A percentile compares a stretch with the other conserved stretches of the same genome.
Conservation (phyloP, 2,113 vertebrate species). For the Myocastor coypus region DNA sequence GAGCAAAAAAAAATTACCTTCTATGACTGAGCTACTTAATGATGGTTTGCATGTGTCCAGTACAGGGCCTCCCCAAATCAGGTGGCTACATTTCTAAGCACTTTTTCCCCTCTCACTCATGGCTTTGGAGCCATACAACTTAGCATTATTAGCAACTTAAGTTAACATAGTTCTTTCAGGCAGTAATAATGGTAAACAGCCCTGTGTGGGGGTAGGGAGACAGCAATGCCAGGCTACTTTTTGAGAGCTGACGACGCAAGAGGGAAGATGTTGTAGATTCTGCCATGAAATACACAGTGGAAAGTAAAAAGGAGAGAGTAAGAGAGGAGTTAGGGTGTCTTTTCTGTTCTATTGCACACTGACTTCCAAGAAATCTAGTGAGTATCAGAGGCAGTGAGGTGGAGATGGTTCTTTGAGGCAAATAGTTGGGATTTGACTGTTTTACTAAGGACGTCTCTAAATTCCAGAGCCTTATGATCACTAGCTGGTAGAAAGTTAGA, state of each 20-base stretch:
- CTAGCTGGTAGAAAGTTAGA: neutral
- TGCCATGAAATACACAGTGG: neutral
- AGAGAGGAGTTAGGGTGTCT: neutral
- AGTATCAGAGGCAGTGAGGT: neutral
- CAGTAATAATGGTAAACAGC: constrained; percentile 20
- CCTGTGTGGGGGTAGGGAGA: neutral
- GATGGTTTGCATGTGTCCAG: neutral
- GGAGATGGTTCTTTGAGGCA: neutral
- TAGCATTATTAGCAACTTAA: constrained; percentile 4
- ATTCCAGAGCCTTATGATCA: neutral
- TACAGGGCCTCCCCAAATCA: neutral
- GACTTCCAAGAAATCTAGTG: neutral
- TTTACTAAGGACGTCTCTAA: neutral
- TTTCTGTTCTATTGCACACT: neutral
- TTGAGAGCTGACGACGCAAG: neutral
- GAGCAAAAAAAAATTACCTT: neutral
- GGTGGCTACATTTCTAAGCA: neutral
- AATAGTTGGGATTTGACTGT: neutral
- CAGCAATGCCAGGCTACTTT: neutral
- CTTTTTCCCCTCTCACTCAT: neutral
- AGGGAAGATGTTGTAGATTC: neutral
- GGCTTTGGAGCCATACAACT: neutral
- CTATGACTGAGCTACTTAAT: neutral
- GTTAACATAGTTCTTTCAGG: constrained; percentile 35
- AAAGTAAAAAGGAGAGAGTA: neutral